Base-by-base conservation (phyloP, 2,888 invertebrate genomes). In the Apamea epomidion region DNA sequence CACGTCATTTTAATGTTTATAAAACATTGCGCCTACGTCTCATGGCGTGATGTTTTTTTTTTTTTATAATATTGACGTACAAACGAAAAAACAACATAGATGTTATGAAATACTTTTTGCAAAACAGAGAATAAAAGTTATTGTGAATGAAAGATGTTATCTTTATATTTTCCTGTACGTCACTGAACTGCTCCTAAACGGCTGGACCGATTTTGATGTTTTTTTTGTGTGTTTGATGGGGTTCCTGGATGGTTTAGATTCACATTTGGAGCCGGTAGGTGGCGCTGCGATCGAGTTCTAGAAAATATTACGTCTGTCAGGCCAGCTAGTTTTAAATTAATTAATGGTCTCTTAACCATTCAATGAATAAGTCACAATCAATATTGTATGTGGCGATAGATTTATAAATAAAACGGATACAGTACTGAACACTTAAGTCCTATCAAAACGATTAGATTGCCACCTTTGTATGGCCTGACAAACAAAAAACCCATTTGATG, bases 1-100 rank as follows among this genome's bases (percentile, higher is more conserved):
- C 14, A 65, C 79, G 86, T 85, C 85, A 84, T 76, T 51, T 29
- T 0, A 29, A 74, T 85, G 86, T 85, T 86, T 85, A 77, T 69
- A 69, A 85, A 85, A 85, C 76, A 86, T 42, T 62, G 32, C 2
- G 42, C 51, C 16, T 54, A 73, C 76, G 76, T 82, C 14, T 32
- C 69, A 37, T 51, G 42, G 64, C 37, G 48, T 29, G 76, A 72
- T 83, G 2, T 69, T 16, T n/a, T 48, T 21, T 48, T 51, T 75
- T 70, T 45, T 29, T 32, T n/a, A n/a, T 32, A n/a, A 54, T 69
- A 48, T 58, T 48, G 62, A 75, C 69, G 75, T 58, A 25, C 10
- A 16, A 10, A 21, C 21, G 4, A 60, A n/a, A 68, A n/a, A 12
- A 45, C 54, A 29, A 29, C 8, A 45, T 62, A 32, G 7, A 60